Base-by-base conservation (phyloP, 1,140 invertebrate species). In the Telenomus remus region DNA sequence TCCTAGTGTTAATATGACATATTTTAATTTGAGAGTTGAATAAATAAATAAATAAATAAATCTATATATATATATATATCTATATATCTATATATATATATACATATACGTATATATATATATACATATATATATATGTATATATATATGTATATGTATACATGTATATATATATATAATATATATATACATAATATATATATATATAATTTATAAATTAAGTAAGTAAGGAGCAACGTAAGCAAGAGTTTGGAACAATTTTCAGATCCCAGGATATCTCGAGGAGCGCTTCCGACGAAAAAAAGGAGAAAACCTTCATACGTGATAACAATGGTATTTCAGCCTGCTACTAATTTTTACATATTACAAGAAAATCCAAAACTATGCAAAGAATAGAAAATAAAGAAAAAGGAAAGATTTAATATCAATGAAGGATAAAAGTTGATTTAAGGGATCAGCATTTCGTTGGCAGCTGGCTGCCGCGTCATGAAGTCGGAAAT, bases 201-300 rank as follows among this genome's bases (percentile, higher is more conserved):
- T n/a, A n/a, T n/a, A n/a, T n/a, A n/a, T n/a, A n/a, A n/a, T n/a
- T n/a, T n/a, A n/a, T n/a, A n/a, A n/a, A n/a, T n/a, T 13, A 13
- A 44, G 7, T 13, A 33, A 15, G 10, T 15, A 34, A 55, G 53
- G 53, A 56, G 35, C 53, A 43, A 34, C 46, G 37, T 53, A 53
- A 66, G 47, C 19, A 71, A 39, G n/a, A 42, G 69, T 78, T 78
- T 81, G 60, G 68, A 82, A 85, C 66, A 81, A 81, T 84, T 88
- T 86, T 82, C 86, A 88, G 87, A 85, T 87, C 14, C 84, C 85
- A 10, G 87, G 87, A 70, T 87, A 84, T 79, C 83, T 88, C 46
- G 87, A 88, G 71, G 85, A 87, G 51, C 83, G 84, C 72, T 88
- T 86, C 79, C 81, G 82, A 77, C 79, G 76, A 74, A 86, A 27